Base-by-base conservation (phyloP, 2,113 vertebrate species). In the Capra hircus region DNA sequence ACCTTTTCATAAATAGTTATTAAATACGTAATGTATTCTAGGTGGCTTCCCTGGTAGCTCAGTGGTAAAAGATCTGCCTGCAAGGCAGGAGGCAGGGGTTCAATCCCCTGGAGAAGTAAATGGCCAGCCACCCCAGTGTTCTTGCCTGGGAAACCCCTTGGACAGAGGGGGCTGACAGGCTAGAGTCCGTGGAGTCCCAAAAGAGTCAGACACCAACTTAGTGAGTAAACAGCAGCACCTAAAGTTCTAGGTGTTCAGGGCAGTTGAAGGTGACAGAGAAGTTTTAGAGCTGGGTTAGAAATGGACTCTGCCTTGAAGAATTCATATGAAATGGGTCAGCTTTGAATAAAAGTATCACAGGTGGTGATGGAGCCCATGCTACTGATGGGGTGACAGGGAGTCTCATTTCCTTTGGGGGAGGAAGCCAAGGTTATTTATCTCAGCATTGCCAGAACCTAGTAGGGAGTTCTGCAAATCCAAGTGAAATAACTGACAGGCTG, bases 371-470 rank as follows among this genome's bases (percentile, higher is more conserved):
- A 13, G n/a, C 53, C 45, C 3, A 16, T 2, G 30, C 5, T 15
- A 2, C 2, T 8, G 6, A 40, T 17, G 40, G 27, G 4, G 9
- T 7, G 15, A 2, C 9, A 16, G 11, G 8, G 30, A 19, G 2
- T 17, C 27, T 57, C 36, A 13, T n/a, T 86, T 25, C 78, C 59
- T 48, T 67, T 7, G 21, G 78, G 16, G 4, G 40, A 14, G 17
- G 52, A 43, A 21, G 23, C 6, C 21, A 21, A 36, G 1, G 7
- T 71, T 27, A 59, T 64, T 77, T 36, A 14, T 82, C 48, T 89
- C n/a, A 7, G 10, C 3, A 3, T 40, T 23, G 27, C 33, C 9
- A n/a, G 43, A 5, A 2, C 40, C 52, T 40, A 12, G 45, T 3
- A 30, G 6, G 1, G 48, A 81, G 14, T 6, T 53, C 77, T 52